Conservation (phyloP, 2,113 vertebrate species). For the Plectropomus leopardus region DNA sequence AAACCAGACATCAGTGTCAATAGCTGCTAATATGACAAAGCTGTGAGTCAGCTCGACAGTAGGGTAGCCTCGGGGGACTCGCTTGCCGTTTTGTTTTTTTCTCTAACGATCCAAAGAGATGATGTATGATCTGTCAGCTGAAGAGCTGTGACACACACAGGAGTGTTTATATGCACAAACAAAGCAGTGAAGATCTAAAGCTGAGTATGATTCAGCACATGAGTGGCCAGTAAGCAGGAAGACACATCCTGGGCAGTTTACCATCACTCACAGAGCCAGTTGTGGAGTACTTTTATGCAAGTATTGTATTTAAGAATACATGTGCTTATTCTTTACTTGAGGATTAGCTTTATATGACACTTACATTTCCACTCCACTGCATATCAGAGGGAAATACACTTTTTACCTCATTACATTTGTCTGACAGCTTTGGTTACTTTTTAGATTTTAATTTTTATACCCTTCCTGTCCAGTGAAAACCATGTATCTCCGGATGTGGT, state of each 20-base stretch:
- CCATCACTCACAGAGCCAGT: neutral
- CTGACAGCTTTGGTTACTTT: too few relatives aligned
- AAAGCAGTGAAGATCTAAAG: neutral
- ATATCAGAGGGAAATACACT: too few relatives aligned
- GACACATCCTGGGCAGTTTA: neutral
- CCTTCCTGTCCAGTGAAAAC: too few relatives aligned
- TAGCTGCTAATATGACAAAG: constrained; percentile 32
- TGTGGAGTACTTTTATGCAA: neutral
- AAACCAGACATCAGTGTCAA: constrained; percentile 40
- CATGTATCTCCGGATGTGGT: too few relatives aligned
- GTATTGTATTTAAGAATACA: too few relatives aligned
- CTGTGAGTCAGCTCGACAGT: constrained; percentile 26
- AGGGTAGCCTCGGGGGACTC: constrained; percentile 1
- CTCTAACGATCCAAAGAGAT: constrained; percentile 22
- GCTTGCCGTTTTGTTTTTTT: neutral
- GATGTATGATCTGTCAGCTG: constrained; percentile 4
- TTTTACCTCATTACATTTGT: too few relatives aligned
- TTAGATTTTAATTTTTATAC: too few relatives aligned
- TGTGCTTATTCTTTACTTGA: too few relatives aligned
- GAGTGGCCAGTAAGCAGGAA: neutral
- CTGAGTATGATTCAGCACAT: neutral
- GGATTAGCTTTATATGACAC: too few relatives aligned
- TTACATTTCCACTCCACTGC: too few relatives aligned
- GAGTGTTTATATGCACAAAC: neutral
- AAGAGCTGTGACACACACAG: neutral